Percentiles rank a stretch among this genome's conserved stretches.
phyloP scores from a whole-genome alignment of 2,797 vertebrate genomes.

The Peromyscus nudipes region DNA sequence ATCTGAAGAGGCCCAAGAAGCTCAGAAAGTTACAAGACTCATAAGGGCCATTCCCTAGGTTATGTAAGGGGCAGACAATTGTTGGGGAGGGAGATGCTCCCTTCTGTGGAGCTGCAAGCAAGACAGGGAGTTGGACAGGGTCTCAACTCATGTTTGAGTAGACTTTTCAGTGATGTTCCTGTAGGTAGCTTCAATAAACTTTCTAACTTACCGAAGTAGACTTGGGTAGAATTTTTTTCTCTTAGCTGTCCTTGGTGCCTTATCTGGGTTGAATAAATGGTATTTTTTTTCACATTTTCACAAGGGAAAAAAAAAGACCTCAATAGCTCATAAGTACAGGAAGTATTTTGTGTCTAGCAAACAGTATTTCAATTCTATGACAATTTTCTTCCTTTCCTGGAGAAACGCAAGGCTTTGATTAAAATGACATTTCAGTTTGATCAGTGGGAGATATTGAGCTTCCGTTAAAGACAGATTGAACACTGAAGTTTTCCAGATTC shows the following conservation, averaged over 20 bases:
- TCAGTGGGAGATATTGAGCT: background rate
- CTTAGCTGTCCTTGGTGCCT: background rate
- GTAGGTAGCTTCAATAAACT: background rate
- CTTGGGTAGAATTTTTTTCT: background rate
- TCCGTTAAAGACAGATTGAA: background rate
- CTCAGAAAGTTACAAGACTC: background rate
- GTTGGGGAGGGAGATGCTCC: background rate
- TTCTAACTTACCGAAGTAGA: background rate
- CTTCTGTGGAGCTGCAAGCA: background rate
- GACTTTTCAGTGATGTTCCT: background rate
- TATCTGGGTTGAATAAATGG: background rate
- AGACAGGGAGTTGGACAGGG: background rate
- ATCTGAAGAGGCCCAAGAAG: background rate
- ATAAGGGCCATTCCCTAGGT: too few species aligned
- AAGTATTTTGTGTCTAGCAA: background rate
- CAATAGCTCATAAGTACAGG: background rate
- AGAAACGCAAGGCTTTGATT: background rate
- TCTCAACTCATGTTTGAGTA: too few species aligned
- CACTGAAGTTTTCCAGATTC: background rate
- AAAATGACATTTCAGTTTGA: background rate
- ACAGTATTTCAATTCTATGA: background rate
- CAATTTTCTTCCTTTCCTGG: background rate
- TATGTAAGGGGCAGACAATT: background rate
- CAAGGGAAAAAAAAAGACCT: accelerated
- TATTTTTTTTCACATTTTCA: background rate